Percentiles rank a stretch among this genome's conserved stretches.
Evolutionary conservation across 2,113 vertebrate genomes (phyloP).

Genomic region (Neopipo cinnamomea): DNA sequence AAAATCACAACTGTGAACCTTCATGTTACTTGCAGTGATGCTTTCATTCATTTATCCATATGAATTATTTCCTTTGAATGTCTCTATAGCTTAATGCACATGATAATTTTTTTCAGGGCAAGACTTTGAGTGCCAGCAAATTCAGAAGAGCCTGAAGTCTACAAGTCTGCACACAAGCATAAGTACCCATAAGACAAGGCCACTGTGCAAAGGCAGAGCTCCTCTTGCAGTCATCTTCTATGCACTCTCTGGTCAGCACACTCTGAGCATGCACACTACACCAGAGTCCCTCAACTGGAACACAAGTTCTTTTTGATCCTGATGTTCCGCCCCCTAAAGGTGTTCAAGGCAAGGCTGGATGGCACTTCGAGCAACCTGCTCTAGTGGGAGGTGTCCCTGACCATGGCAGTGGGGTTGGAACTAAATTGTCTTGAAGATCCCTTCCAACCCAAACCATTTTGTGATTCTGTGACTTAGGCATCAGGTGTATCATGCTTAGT

Average conservation of each 20-base stretch:
- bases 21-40: not conserved
- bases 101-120: not conserved
- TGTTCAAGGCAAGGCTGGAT: not conserved
- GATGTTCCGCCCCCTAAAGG: not conserved
- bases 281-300: not conserved
- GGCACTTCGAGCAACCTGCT: not conserved
- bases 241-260: fast-evolving
- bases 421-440: not conserved
- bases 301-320: not conserved
- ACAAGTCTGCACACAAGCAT: fast-evolving
- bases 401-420: fast-evolving
- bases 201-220: not conserved
- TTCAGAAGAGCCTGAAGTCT: not conserved
- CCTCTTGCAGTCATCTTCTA: not conserved
- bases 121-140: not conserved
- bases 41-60: not conserved
- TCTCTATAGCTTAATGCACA: not conserved
- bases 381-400: not conserved
- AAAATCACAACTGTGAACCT: not conserved
- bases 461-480: not conserved
- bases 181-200: not conserved
- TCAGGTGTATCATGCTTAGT: not conserved
- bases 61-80: not conserved
- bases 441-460: not conserved
- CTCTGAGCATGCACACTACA: not conserved